A percentile compares a stretch with the other conserved stretches of the same genome.
Evolutionary conservation across 2,113 vertebrate species (phyloP).

Genomic region (Sterrhoptilus dennistouni): DNA sequence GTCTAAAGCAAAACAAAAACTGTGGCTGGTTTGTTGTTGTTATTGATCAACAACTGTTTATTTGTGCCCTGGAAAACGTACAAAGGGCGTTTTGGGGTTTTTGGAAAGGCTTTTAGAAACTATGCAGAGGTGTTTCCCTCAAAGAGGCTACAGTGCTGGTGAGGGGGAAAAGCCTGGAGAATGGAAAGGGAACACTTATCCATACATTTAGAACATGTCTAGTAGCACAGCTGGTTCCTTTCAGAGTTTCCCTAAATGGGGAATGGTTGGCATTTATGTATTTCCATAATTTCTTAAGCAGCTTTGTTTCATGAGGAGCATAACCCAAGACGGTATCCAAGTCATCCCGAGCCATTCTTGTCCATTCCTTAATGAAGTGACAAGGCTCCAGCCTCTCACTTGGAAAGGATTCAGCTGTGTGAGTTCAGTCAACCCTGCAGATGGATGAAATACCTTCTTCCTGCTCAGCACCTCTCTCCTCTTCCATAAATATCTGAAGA

Average conservation of each 20-base stretch:
- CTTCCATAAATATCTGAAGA: background rate
- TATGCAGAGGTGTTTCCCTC: background rate
- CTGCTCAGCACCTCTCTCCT: background rate
- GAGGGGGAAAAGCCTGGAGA: background rate
- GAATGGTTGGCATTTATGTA: background rate
- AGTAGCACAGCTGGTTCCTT: background rate
- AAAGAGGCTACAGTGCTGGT: background rate
- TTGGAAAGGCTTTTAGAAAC: background rate
- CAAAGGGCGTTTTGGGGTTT: background rate
- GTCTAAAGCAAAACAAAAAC: background rate
- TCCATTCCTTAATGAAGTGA: background rate
- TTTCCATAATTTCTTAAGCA: conserved; percentile 18
- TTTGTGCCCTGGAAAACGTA: background rate
- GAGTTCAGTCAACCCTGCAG: background rate
- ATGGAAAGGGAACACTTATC: background rate
- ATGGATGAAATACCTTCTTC: background rate
- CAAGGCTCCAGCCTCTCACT: background rate
- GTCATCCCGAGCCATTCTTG: background rate
- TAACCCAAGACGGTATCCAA: background rate
- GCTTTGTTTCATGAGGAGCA: background rate
- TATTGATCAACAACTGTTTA: background rate
- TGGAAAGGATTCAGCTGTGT: background rate
- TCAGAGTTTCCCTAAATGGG: background rate
- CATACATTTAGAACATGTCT: background rate
- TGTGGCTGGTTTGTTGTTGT: background rate